phyloP scores from a whole-genome alignment of 2,888 invertebrate species.

The Watsonalla cultraria region DNA sequence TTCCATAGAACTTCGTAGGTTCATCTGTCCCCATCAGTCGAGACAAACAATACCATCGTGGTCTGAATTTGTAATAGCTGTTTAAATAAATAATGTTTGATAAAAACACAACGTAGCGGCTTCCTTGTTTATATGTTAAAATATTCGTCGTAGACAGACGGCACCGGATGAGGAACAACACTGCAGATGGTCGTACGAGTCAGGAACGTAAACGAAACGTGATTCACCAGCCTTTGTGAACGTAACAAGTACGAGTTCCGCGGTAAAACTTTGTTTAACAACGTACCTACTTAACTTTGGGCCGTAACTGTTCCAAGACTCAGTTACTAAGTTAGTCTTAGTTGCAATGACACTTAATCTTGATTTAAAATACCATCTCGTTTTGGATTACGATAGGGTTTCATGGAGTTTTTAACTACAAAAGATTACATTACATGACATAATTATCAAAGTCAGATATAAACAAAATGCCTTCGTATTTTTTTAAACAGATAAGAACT shows the following conservation, averaged over 20 bases:
- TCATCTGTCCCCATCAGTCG: neutral
- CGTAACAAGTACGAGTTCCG: neutral
- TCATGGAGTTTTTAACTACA: no score
- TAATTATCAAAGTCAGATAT: no score
- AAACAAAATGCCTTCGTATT: no score
- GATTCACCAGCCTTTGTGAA: neutral
- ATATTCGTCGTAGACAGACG: slow-evolving; percentile 19
- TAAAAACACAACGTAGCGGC: slow-evolving; percentile 8
- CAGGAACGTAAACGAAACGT: slow-evolving; percentile 17
- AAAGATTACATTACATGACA: no score
- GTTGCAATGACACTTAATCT: neutral
- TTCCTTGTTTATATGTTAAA: slow-evolving; percentile 25
- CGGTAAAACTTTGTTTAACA: neutral
- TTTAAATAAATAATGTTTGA: neutral
- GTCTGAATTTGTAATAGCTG: neutral
- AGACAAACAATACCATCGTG: neutral
- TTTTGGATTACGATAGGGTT: no score
- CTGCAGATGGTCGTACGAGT: slow-evolving; percentile 11
- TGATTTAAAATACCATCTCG: neutral
- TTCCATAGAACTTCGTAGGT: neutral
- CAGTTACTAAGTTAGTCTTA: neutral
- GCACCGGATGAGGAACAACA: slow-evolving; percentile 15
- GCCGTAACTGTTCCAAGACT: neutral
- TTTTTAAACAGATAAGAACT: no score
- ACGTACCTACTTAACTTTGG: neutral